These are phyloP conservation scores for Hyles lineata DNA, from an alignment of 2,888 invertebrate genomes.

Conservation along the genomic window DNA sequence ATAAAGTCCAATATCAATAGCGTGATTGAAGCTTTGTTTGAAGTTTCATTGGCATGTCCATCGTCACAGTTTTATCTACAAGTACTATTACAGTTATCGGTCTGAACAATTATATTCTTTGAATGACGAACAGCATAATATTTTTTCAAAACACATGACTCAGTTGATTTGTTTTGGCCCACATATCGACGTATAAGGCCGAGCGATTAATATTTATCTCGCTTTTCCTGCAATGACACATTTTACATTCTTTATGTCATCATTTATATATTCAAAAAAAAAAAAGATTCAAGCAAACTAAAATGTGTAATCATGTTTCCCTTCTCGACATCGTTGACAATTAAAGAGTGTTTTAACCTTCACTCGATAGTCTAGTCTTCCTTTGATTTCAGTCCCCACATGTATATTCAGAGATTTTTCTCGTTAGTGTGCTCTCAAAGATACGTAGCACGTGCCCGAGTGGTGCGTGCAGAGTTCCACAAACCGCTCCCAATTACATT, in stretches of 20 bases:
- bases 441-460: neutral
- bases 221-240: neutral
- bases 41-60: no score
- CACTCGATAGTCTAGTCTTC: neutral
- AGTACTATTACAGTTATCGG: no score
- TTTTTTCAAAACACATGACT: neutral
- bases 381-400: neutral
- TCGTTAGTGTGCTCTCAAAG: neutral
- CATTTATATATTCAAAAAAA: no score
- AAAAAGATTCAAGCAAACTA: neutral
- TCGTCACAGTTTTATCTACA: no score
- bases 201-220: neutral
- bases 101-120: no score
- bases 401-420: conserved; percentile 12
- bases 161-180: neutral
- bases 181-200: neutral
- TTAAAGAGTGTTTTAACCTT: neutral
- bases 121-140: no score
- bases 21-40: no score
- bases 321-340: neutral
- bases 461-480: conserved; percentile 6
- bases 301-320: neutral
- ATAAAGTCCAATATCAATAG: no score
- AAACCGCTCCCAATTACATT: conserved; percentile 14
- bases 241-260: neutral